phyloP scores from a whole-genome alignment of 2,797 vertebrate genomes.

The Craterocephalus amniculus region DNA sequence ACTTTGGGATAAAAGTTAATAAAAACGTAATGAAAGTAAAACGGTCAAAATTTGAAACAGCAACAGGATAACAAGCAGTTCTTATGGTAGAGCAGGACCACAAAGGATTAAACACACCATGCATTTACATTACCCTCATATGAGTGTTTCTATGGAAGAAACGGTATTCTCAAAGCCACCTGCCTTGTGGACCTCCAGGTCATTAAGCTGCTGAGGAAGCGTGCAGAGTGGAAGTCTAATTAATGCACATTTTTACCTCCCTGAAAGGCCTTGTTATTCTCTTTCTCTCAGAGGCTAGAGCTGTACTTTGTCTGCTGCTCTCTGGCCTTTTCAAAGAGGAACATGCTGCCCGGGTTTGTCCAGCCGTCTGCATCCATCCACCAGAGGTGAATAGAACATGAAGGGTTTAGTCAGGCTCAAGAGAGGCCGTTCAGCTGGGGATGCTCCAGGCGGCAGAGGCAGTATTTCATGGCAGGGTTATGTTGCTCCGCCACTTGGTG shows the following conservation, averaged over 20 bases:
- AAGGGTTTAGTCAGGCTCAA: slow-evolving; percentile 54
- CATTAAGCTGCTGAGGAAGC: slow-evolving; percentile 54
- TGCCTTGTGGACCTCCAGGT: slow-evolving; percentile 47
- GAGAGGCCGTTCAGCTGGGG: slow-evolving; percentile 41
- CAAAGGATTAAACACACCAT: slow-evolving; percentile 45
- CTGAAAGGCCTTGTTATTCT: slow-evolving; percentile 66
- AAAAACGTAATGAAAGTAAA: no score
- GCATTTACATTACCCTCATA: slow-evolving; percentile 25
- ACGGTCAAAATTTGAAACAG: no score
- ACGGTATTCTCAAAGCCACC: slow-evolving; percentile 49
- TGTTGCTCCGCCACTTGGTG: slow-evolving; percentile 43
- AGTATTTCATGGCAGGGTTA: slow-evolving; percentile 38
- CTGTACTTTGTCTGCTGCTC: slow-evolving; percentile 52
- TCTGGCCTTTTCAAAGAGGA: slow-evolving; percentile 55
- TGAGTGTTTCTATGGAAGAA: slow-evolving; percentile 25
- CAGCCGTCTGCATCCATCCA: slow-evolving; percentile 47
- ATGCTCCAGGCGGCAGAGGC: slow-evolving; percentile 27
- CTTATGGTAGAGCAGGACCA: no score
- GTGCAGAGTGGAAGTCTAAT: slow-evolving; percentile 57
- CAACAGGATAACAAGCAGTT: no score
- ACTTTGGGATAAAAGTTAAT: no score
- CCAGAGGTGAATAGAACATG: slow-evolving; percentile 43
- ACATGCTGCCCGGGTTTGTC: slow-evolving; percentile 33
- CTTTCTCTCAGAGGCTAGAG: slow-evolving; percentile 29
- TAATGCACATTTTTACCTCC: slow-evolving; percentile 46